phyloP scores from a whole-genome alignment of 2,113 vertebrate genomes.

The Etheostoma cragini region DNA sequence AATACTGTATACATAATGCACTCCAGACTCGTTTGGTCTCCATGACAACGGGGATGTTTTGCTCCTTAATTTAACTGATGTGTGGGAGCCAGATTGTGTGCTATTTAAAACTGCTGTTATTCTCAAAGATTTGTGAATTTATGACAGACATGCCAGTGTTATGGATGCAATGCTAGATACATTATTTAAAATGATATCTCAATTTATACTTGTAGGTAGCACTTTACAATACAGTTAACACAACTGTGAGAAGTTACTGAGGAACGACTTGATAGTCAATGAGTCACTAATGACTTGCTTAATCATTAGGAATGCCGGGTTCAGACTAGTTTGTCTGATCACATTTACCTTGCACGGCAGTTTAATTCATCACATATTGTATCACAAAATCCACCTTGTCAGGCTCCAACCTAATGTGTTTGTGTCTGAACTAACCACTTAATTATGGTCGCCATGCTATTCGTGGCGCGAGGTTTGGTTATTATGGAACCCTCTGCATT shows the following conservation, averaged over 20 bases:
- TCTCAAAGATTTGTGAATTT: neutral
- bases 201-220: neutral
- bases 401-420: too few species aligned
- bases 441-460: too few species aligned
- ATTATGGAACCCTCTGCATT: too few species aligned
- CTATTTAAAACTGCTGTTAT: constrained; percentile 28
- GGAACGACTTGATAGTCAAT: neutral
- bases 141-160: neutral
- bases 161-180: neutral
- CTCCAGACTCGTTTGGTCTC: constrained; percentile 58
- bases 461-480: too few species aligned
- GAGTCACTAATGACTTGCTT: neutral
- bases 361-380: too few species aligned
- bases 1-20: constrained; percentile 48
- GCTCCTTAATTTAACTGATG: constrained; percentile 37
- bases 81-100: constrained; percentile 29
- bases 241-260: neutral
- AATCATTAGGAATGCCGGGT: neutral
- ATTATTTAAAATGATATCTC: neutral
- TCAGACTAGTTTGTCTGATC: neutral
- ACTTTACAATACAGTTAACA: neutral
- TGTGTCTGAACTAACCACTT: too few species aligned
- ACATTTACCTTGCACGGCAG: too few species aligned
- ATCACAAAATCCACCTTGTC: too few species aligned
- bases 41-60: constrained; percentile 69